These are phyloP conservation scores for Ethmia dodecea DNA, from an alignment of 2,888 invertebrate genomes.

Conservation along the genomic window DNA sequence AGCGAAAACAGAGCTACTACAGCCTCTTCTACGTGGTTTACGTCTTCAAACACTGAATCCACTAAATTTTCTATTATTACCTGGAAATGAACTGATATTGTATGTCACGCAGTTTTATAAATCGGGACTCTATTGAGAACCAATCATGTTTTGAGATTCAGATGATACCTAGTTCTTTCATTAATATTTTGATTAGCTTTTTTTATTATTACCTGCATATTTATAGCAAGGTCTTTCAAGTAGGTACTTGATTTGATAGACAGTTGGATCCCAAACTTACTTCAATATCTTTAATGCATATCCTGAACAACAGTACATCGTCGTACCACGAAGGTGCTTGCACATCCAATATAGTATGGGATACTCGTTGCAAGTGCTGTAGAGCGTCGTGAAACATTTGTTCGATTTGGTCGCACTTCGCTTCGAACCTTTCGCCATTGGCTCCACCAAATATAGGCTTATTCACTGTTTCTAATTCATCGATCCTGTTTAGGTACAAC, in stretches of 20 bases:
- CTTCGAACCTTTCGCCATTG: constrained; percentile 81
- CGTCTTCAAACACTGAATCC: constrained; percentile 85
- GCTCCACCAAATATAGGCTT: constrained; percentile 88
- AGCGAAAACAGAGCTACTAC: constrained; percentile 86
- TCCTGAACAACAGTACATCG: constrained; percentile 80
- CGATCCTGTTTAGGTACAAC: constrained; percentile 77
- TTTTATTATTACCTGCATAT: too few relatives aligned
- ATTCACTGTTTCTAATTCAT: constrained; percentile 83
- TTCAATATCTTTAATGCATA: constrained; percentile 80
- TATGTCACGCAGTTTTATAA: too few relatives aligned
- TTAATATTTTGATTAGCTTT: too few relatives aligned
- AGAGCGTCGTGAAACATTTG: constrained; percentile 83
- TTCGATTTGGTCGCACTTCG: constrained; percentile 84
- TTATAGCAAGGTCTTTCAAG: too few relatives aligned
- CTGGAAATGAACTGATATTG: too few relatives aligned
- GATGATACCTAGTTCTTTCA: too few relatives aligned
- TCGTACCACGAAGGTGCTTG: constrained; percentile 91
- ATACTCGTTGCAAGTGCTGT: constrained; percentile 76
- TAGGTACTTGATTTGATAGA: too few relatives aligned
- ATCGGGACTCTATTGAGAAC: too few relatives aligned
- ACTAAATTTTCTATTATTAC: constrained; percentile 90
- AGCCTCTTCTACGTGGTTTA: constrained; percentile 89
- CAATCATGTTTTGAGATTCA: too few relatives aligned
- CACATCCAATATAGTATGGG: constrained; percentile 84
- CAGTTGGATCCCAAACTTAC: too few relatives aligned